Conservation (phyloP, 1,140 invertebrate species). For the Brachionus sp. region DNA sequence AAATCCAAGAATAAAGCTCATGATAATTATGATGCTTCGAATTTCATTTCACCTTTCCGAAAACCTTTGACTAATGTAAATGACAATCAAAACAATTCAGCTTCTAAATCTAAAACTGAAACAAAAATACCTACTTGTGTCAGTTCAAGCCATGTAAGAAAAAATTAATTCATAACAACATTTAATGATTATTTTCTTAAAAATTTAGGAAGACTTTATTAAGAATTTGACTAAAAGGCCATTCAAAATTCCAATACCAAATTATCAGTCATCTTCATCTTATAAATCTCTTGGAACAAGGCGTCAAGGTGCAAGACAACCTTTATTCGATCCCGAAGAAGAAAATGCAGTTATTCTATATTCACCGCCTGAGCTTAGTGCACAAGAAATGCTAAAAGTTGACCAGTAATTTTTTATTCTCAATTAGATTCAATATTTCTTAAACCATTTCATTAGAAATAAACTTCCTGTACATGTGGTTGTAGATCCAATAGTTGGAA, state of each 20-base stretch:
- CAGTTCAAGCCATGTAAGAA: background rate
- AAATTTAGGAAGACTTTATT: conserved; percentile 37
- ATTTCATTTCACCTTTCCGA: conserved; percentile 41
- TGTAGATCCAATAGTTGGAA: conserved; percentile 83
- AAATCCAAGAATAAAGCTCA: conserved; percentile 23
- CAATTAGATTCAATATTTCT: conserved; percentile 21
- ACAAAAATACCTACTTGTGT: background rate
- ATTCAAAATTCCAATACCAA: conserved; percentile 45
- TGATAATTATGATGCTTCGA: conserved; percentile 36
- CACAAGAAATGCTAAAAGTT: conserved; percentile 77
- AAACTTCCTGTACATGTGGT: conserved; percentile 76
- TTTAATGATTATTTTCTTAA: background rate
- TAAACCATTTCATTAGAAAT: conserved; percentile 57
- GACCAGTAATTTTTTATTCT: conserved; percentile 62
- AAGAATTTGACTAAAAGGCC: conserved; percentile 10
- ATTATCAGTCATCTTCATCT: conserved; percentile 59
- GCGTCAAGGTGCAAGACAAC: conserved; percentile 67
- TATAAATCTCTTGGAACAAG: conserved; percentile 70
- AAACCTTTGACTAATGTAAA: background rate
- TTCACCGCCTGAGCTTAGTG: conserved; percentile 73
- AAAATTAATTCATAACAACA: background rate
- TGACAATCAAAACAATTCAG: background rate
- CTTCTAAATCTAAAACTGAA: background rate
- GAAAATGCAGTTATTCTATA: conserved; percentile 89
- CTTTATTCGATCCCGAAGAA: conserved; percentile 87